phyloP scores from a whole-genome alignment of 2,797 vertebrate species.

The Chelon labrosus region DNA sequence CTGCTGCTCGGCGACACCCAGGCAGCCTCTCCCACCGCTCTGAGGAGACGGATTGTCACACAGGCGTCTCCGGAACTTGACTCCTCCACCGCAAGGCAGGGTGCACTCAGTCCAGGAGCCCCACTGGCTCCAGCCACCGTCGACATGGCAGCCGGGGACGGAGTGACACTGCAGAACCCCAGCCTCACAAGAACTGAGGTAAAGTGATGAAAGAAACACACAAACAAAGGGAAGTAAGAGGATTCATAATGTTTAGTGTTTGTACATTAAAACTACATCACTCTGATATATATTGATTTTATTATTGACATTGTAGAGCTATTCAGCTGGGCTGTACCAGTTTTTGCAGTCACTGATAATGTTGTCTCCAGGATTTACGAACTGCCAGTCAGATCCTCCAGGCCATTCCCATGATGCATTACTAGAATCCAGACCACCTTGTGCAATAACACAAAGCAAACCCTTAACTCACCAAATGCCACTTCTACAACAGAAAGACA shows the following conservation, averaged over 20 bases:
- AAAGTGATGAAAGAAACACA: neutral
- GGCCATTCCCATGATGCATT: slow-evolving; percentile 80
- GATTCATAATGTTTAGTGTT: neutral
- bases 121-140: slow-evolving; percentile 86
- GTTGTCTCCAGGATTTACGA: slow-evolving; percentile 84
- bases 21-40: slow-evolving; percentile 83
- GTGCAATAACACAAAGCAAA: neutral
- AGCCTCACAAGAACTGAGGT: slow-evolving; percentile 85
- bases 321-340: slow-evolving; percentile 76
- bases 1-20: slow-evolving; percentile 76
- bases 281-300: neutral
- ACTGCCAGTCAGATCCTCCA: slow-evolving; percentile 81
- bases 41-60: slow-evolving; percentile 86
- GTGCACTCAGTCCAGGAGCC: slow-evolving; percentile 82
- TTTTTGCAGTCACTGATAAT: slow-evolving; percentile 86
- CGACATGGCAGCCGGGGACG: slow-evolving; percentile 82
- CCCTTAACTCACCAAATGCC: accelerated
- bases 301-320: neutral
- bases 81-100: slow-evolving; percentile 79
- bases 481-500: neutral
- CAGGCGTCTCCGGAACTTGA: slow-evolving; percentile 75
- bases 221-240: neutral
- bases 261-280: neutral
- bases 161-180: slow-evolving; percentile 86
- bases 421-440: slow-evolving; percentile 69